A percentile compares a stretch with the other conserved stretches of the same genome.
phyloP scores from a whole-genome alignment of 1,140 invertebrate species.

The Magallana gigas region DNA sequence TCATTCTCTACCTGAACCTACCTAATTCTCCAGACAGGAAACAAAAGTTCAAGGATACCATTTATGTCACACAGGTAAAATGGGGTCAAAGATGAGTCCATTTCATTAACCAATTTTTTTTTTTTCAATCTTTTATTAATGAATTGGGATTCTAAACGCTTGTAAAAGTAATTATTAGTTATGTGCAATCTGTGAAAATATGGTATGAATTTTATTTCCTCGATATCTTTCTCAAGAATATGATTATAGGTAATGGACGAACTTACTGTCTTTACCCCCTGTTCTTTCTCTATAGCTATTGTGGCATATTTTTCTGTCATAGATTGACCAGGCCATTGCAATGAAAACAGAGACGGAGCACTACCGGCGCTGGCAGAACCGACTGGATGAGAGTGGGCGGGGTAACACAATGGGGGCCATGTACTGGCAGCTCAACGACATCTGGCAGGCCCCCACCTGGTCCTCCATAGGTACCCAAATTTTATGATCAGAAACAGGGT shows the following conservation, averaged over 20 bases:
- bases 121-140: too few relatives aligned
- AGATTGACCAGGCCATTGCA: constrained; percentile 92
- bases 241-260: too few relatives aligned
- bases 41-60: constrained; percentile 71
- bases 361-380: constrained; percentile 86
- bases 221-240: too few relatives aligned
- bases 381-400: constrained; percentile 70
- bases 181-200: too few relatives aligned
- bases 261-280: too few relatives aligned
- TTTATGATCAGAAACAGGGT: too few relatives aligned
- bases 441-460: constrained; percentile 99
- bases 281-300: too few relatives aligned
- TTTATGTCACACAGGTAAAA: constrained; percentile 78
- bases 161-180: too few relatives aligned
- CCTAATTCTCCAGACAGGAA: constrained; percentile 61
- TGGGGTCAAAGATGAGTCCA: background rate
- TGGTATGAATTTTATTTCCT: too few relatives aligned
- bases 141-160: too few relatives aligned
- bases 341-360: constrained; percentile 93
- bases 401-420: constrained; percentile 92
- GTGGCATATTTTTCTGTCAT: constrained; percentile 33
- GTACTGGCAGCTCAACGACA: constrained; percentile 99
- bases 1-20: constrained; percentile 64
- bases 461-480: constrained; percentile 73
- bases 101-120: too few relatives aligned